Conservation (phyloP, 2,797 vertebrate species). For the Gallirallus australis region DNA sequence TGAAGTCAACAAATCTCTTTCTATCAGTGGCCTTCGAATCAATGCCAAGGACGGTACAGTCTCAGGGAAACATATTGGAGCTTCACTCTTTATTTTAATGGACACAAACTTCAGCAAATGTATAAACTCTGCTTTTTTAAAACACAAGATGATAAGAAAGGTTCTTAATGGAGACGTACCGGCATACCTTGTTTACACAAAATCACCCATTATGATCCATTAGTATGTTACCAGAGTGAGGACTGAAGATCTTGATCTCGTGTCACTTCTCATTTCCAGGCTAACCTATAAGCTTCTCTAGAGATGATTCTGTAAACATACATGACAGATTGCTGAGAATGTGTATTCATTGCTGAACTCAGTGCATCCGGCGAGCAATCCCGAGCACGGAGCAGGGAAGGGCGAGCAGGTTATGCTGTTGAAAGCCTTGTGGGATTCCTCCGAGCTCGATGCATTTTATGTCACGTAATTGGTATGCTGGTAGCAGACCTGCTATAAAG, state of each 20-base stretch:
- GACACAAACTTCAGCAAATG: not conserved
- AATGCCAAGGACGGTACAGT: not conserved
- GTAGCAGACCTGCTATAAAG: not conserved
- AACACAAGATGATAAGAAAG: conserved; percentile 1
- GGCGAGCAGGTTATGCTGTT: conserved; percentile 20
- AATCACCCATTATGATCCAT: conserved; percentile 44
- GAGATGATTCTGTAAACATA: conserved; percentile 46
- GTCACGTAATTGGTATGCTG: conserved; percentile 42
- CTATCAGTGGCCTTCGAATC: not conserved
- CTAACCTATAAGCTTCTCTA: not conserved
- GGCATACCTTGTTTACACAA: not conserved
- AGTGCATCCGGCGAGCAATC: not conserved
- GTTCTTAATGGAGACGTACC: not conserved
- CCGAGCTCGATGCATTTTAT: not conserved
- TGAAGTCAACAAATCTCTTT: not conserved
- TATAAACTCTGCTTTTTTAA: conserved; percentile 6
- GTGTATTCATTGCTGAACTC: conserved; percentile 11
- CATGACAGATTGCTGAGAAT: conserved; percentile 33
- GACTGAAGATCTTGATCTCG: conserved; percentile 31
- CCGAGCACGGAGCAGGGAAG: not conserved
- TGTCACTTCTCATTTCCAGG: conserved; percentile 37
- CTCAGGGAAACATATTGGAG: not conserved
- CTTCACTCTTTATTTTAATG: conserved; percentile 16
- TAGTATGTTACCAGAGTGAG: not conserved
- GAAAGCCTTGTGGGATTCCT: conserved; percentile 52